phyloP scores from a whole-genome alignment of 1,140 invertebrate genomes.

The Halesus radiatus region DNA sequence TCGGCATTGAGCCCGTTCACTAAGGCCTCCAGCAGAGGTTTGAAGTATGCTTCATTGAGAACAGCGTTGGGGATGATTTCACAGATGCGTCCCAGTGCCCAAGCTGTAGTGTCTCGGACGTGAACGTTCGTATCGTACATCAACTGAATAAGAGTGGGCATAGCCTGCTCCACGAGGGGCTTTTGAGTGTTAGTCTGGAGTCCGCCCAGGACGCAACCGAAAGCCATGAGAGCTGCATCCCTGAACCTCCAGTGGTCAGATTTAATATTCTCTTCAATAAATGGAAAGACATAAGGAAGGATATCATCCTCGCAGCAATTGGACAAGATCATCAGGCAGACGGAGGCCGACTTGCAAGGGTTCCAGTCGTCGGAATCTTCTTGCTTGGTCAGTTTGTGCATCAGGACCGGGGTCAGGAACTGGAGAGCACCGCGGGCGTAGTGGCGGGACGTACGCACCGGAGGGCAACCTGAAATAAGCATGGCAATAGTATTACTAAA shows the following conservation, averaged over 20 bases:
- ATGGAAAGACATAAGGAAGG: slow-evolving; percentile 96
- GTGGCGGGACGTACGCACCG: slow-evolving; percentile 88
- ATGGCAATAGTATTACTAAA: background rate
- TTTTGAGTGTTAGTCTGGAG: slow-evolving; percentile 90
- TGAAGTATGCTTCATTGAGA: slow-evolving; percentile 89
- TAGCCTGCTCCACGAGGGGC: slow-evolving; percentile 95
- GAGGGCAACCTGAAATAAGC: slow-evolving; percentile 79
- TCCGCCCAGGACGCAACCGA: slow-evolving; percentile 97
- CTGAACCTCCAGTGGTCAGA: slow-evolving; percentile 94
- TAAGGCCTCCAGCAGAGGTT: slow-evolving; percentile 89
- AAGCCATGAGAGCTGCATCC: slow-evolving; percentile 99
- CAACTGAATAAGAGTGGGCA: slow-evolving; percentile 93
- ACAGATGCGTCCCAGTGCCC: slow-evolving; percentile 98
- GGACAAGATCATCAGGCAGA: slow-evolving; percentile 98
- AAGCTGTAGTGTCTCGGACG: slow-evolving; percentile 97
- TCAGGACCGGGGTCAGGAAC: slow-evolving; percentile 94
- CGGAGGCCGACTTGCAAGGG: slow-evolving; percentile 98
- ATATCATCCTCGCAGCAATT: slow-evolving; percentile 98
- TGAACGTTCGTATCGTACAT: slow-evolving; percentile 95
- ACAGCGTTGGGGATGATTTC: slow-evolving; percentile 97
- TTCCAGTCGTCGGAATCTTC: slow-evolving; percentile 99
- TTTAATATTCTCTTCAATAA: slow-evolving; percentile 96
- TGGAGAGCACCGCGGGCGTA: slow-evolving; percentile 97
- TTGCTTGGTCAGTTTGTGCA: slow-evolving; percentile 96
- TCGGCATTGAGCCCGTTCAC: slow-evolving; percentile 92